These are phyloP conservation scores for Lutjanus campechanus DNA, from an alignment of 2,797 vertebrate genomes.

Conservation along the genomic window DNA sequence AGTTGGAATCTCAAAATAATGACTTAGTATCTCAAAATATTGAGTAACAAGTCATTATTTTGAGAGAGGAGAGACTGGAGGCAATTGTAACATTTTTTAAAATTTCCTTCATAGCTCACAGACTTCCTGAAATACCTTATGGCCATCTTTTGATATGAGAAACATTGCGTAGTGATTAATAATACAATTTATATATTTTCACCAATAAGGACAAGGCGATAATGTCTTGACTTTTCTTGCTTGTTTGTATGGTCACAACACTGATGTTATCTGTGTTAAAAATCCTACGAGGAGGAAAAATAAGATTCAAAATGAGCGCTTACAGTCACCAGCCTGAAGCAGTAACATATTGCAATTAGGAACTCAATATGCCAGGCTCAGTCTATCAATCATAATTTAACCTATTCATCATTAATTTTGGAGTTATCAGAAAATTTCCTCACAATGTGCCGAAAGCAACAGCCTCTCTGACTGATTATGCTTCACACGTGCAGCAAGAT, in stretches of 20 bases:
- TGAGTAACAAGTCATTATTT: no score
- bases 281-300: neutral
- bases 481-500: constrained; percentile 7
- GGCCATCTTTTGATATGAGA: no score
- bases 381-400: constrained; percentile 46
- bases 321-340: constrained; percentile 14
- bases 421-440: constrained; percentile 16
- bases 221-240: no score
- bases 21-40: no score
- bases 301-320: neutral
- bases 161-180: no score
- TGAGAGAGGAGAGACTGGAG: no score
- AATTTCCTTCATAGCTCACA: no score
- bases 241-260: neutral
- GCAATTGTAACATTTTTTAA: no score
- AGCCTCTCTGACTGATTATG: constrained; percentile 10
- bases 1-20: no score
- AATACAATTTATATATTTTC: no score
- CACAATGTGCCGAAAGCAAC: constrained; percentile 8
- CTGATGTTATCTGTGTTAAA: neutral
- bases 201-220: no score
- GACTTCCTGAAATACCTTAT: no score
- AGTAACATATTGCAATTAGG: constrained; percentile 9
- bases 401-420: constrained; percentile 21
- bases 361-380: constrained; percentile 8